Conservation (phyloP, 2,113 vertebrate genomes). For the Alligator mississippiensis region DNA sequence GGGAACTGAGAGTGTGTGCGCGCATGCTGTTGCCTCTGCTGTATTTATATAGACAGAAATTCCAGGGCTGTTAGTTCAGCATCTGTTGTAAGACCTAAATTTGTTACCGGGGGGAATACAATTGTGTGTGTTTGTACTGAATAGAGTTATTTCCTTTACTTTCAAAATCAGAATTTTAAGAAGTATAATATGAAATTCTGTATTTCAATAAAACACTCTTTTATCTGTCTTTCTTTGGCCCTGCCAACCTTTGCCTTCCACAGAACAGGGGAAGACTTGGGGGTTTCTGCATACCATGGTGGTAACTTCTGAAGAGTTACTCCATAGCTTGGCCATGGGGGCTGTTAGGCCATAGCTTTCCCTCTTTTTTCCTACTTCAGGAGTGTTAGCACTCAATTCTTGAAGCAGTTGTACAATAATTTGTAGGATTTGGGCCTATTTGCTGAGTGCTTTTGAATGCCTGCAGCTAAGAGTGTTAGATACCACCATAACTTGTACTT, state of each 20-base stretch:
- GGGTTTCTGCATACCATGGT: accelerated
- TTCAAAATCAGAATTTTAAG: background rate
- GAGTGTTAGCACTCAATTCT: accelerated
- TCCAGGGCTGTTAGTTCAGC: background rate
- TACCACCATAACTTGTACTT: background rate
- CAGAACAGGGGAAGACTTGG: background rate
- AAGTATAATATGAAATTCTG: background rate
- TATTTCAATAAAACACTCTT: background rate
- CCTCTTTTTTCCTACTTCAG: background rate
- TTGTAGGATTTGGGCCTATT: background rate
- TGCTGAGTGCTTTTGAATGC: background rate
- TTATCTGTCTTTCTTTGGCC: background rate
- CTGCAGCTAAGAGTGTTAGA: background rate
- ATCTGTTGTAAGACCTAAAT: background rate
- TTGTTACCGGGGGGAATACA: background rate
- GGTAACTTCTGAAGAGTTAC: background rate
- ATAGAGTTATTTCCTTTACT: background rate
- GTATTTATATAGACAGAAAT: background rate
- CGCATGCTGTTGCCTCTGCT: background rate
- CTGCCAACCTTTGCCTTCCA: background rate
- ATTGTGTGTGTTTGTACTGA: background rate
- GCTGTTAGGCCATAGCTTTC: background rate
- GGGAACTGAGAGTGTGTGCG: no score
- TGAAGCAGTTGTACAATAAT: background rate
- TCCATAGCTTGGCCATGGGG: background rate